phyloP scores from a whole-genome alignment of 2,113 vertebrate species.

The Dunckerocampus dactyliophorus region DNA sequence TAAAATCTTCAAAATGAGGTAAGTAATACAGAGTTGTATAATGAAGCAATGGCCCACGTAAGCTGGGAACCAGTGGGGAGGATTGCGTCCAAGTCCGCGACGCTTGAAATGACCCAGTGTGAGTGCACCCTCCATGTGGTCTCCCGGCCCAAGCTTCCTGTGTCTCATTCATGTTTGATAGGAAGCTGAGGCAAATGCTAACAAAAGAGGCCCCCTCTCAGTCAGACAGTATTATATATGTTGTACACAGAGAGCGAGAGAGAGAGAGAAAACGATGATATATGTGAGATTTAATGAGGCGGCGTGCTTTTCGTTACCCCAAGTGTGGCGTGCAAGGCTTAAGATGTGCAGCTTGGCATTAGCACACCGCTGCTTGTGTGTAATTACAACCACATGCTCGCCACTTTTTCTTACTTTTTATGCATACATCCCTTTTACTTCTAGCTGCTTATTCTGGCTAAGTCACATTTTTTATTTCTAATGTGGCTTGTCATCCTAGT shows the following conservation, averaged over 20 bases:
- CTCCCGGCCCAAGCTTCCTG: slow-evolving; percentile 49
- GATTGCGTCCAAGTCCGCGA: too few relatives aligned
- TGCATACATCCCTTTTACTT: slow-evolving; percentile 36
- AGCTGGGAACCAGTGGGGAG: too few relatives aligned
- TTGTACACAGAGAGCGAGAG: slow-evolving; percentile 51
- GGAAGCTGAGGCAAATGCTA: slow-evolving; percentile 57
- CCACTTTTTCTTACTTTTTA: slow-evolving; percentile 49
- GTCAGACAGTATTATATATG: slow-evolving; percentile 57
- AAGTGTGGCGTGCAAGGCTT: slow-evolving; percentile 84
- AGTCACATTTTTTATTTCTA: slow-evolving; percentile 30
- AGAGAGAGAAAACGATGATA: slow-evolving; percentile 53
- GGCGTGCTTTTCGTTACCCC: slow-evolving; percentile 80
- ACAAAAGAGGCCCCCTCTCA: slow-evolving; percentile 66
- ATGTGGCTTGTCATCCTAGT: too few relatives aligned
- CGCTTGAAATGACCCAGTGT: slow-evolving; percentile 30
- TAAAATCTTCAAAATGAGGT: too few relatives aligned
- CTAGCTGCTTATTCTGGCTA: slow-evolving; percentile 13
- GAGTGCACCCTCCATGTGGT: slow-evolving; percentile 44
- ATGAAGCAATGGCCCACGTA: too few relatives aligned
- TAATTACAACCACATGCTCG: slow-evolving; percentile 95
- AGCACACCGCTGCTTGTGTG: slow-evolving; percentile 87
- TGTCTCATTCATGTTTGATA: slow-evolving; percentile 63
- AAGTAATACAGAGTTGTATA: too few relatives aligned
- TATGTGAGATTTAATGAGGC: slow-evolving; percentile 92
- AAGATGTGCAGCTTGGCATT: slow-evolving; percentile 88